Conservation (phyloP, 2,888 invertebrate species). For the Apamea anceps region DNA sequence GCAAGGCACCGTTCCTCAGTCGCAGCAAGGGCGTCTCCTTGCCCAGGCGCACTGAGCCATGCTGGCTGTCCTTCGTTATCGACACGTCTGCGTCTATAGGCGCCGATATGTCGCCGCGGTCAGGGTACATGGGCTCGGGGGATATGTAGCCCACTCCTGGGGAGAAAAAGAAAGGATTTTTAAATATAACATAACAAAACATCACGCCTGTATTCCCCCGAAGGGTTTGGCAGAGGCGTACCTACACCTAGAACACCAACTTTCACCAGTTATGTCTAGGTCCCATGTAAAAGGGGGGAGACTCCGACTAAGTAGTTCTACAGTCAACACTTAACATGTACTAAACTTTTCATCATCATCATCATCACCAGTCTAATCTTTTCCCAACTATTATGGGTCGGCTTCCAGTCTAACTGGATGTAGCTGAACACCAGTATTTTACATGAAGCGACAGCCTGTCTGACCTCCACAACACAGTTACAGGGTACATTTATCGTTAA, state of each 20-base stretch:
- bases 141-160: slow-evolving; percentile 90
- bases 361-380: background rate
- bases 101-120: slow-evolving; percentile 87
- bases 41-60: slow-evolving; percentile 66
- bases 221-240: too few species aligned
- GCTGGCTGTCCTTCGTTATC: slow-evolving; percentile 74
- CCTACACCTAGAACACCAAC: too few species aligned
- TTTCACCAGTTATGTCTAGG: too few species aligned
- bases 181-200: too few species aligned
- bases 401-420: background rate
- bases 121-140: slow-evolving; percentile 92
- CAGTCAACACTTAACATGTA: too few species aligned
- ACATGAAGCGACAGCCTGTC: background rate
- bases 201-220: too few species aligned
- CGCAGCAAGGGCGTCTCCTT: slow-evolving; percentile 88
- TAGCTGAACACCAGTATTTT: background rate
- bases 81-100: slow-evolving; percentile 80
- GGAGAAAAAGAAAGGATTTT: slow-evolving; percentile 12
- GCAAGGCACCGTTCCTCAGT: slow-evolving; percentile 92
- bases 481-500: slow-evolving; percentile 6
- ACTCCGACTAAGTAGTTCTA: too few species aligned
- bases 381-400: background rate
- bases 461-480: background rate
- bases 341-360: background rate
- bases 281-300: too few species aligned